Percentiles rank a stretch among this genome's conserved stretches.
Evolutionary conservation across 2,113 vertebrate species (phyloP).

Genomic region (Nesogale talazaci): DNA sequence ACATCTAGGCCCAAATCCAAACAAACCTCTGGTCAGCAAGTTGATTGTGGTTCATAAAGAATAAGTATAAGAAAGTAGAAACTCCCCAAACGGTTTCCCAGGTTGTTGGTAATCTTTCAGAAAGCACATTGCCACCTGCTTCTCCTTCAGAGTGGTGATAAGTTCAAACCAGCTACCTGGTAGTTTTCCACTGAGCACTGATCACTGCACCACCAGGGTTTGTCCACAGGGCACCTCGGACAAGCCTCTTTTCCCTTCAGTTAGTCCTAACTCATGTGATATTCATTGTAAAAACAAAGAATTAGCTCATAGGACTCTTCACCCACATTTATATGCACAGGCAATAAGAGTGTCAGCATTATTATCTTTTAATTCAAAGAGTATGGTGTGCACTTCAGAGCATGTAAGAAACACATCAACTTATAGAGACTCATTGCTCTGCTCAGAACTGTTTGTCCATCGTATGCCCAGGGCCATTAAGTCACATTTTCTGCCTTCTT

Average conservation of each 20-base stretch:
- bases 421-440: neutral
- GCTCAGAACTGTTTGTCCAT: neutral
- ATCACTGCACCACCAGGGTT: neutral
- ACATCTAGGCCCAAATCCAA: neutral
- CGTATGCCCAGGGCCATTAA: neutral
- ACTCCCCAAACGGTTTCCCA: neutral
- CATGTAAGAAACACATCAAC: neutral
- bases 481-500: constrained; percentile 13
- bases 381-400: neutral
- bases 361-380: constrained; percentile 36
- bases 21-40: neutral
- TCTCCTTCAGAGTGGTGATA: neutral
- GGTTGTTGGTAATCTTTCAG: neutral
- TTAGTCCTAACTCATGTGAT: neutral
- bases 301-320: neutral
- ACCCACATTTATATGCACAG: neutral
- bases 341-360: neutral
- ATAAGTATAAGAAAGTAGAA: neutral
- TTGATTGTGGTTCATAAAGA: neutral
- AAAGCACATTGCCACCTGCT: neutral
- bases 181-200: neutral
- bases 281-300: neutral
- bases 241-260: neutral
- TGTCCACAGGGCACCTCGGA: neutral
- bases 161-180: neutral